A percentile compares a stretch with the other conserved stretches of the same genome.
Conservation (phyloP, 2,113 vertebrate genomes). For the Camelus dromedarius region DNA sequence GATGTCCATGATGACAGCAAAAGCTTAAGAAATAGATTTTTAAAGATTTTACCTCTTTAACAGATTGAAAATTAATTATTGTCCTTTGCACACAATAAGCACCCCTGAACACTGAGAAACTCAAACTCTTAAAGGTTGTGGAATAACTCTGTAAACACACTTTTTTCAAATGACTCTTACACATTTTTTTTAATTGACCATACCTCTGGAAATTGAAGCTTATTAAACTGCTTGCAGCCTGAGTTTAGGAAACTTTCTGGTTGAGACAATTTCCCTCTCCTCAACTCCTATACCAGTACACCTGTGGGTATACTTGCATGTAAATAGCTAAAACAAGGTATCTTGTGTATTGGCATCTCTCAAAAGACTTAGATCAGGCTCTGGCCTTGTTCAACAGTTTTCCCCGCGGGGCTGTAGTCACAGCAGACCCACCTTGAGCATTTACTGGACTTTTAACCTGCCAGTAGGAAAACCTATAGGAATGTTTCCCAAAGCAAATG, state of each 20-base stretch:
- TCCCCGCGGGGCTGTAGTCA: not conserved
- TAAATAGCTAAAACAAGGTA: not conserved
- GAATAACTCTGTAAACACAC: not conserved
- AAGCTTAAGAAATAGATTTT: constrained; percentile 2
- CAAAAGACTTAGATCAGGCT: not conserved
- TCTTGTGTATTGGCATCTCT: not conserved
- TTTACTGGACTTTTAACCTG: not conserved
- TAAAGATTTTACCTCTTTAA: not conserved
- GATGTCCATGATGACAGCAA: not conserved
- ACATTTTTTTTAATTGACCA: not conserved
- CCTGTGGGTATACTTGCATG: not conserved
- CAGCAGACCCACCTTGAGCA: not conserved
- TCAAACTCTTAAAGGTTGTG: not conserved
- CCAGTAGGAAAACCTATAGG: not conserved
- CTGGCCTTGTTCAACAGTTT: not conserved
- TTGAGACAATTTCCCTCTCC: not conserved
- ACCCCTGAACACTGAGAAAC: not conserved
- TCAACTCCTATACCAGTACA: not conserved
- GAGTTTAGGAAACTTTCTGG: not conserved
- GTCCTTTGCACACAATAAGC: not conserved
- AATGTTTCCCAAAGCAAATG: not conserved
- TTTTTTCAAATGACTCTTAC: not conserved
- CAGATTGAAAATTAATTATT: not conserved
- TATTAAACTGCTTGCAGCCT: not conserved
- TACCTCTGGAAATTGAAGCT: not conserved